phyloP scores from a whole-genome alignment of 2,888 invertebrate species.

The Melinopterus prodromus region DNA sequence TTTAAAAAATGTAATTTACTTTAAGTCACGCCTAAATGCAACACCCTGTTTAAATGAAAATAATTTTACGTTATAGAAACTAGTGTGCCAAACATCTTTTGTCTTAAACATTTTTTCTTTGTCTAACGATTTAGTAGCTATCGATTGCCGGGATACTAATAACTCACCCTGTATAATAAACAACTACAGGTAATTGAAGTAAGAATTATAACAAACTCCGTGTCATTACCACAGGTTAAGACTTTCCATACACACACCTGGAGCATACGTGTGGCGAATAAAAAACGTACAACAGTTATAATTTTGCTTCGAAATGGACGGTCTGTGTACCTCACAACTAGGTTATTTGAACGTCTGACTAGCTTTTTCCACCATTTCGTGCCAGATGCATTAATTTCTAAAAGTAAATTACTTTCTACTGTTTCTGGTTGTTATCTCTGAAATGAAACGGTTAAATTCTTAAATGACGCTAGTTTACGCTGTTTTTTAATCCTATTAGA shows the following conservation, averaged over 20 bases:
- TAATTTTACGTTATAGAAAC: too few species aligned
- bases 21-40: too few species aligned
- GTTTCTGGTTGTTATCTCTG: background rate
- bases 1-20: too few species aligned
- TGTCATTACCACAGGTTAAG: background rate
- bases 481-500: too few species aligned
- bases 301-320: background rate
- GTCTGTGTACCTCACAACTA: background rate
- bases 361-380: background rate
- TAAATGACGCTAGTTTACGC: too few species aligned
- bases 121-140: too few species aligned
- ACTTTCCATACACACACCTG: background rate
- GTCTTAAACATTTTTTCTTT: too few species aligned
- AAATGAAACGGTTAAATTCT: too few species aligned
- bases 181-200: background rate
- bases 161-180: too few species aligned
- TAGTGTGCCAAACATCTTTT: too few species aligned
- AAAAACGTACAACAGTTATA: background rate
- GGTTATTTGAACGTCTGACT: background rate
- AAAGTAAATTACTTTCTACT: background rate
- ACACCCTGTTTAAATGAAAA: too few species aligned
- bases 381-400: background rate
- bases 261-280: background rate
- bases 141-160: too few species aligned
- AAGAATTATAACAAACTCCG: background rate